phyloP scores from a whole-genome alignment of 2,888 invertebrate species.

The Onthophagus sagittarius region DNA sequence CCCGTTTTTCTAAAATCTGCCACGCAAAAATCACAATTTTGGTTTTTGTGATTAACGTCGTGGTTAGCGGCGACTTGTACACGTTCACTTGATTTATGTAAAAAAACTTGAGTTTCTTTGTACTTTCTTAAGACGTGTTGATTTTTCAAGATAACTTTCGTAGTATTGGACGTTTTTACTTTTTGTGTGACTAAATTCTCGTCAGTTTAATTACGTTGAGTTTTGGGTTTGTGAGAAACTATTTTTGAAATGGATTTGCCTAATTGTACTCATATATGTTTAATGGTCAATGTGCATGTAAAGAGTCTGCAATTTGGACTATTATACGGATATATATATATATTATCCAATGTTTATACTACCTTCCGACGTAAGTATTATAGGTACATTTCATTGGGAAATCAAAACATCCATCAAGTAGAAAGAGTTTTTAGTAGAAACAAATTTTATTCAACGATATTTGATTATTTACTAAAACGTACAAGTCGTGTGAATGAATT shows the following conservation, averaged over 20 bases:
- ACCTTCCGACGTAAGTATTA: not conserved
- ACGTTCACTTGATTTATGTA: too few relatives aligned
- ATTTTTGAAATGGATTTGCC: not conserved
- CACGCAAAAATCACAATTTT: too few relatives aligned
- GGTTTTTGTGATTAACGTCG: too few relatives aligned
- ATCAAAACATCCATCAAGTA: not conserved
- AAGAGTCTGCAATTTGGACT: not conserved
- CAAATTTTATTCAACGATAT: not conserved
- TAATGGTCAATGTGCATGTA: not conserved
- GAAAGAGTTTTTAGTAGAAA: not conserved
- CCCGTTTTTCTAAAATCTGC: too few relatives aligned
- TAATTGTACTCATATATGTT: not conserved
- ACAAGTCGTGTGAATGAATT: not conserved
- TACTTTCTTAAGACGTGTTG: not conserved
- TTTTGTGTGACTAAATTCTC: not conserved
- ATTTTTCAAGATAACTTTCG: not conserved
- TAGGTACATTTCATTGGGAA: not conserved
- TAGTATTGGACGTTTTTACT: not conserved
- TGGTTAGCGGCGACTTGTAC: not conserved
- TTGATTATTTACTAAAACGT: not conserved
- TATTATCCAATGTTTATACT: not conserved
- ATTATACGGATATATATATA: not conserved
- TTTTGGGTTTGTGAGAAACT: not conserved
- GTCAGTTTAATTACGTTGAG: not conserved
- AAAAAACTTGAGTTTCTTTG: too few relatives aligned